Evolutionary conservation across 2,888 invertebrate genomes (phyloP), one percentile per base, ranked within the genome.

Genomic region (Patella pellucida): DNA sequence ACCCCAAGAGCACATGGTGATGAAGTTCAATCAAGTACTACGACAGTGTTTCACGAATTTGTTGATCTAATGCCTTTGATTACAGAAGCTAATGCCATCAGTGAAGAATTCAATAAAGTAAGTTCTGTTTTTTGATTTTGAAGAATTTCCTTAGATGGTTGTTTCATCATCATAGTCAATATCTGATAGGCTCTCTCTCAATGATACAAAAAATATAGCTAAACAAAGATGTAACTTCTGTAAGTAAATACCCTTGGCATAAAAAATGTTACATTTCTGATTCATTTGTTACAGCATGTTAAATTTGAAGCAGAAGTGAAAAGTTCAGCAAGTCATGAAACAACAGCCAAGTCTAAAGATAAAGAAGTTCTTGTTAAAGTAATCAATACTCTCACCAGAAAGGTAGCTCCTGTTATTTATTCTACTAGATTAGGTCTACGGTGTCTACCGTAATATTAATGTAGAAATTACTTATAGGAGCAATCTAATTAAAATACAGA

Each of bases 21-120:
- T 12, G 76, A 52, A 41, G 76, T 78, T 9, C 80, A 82, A 52
- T 69, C 73, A 52, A 79, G 62, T 68, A 77, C 78, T 52, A 76
- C 72, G 52, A 70, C 82, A 5, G 76, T 84, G 12, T 85, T 85
- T 56, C 85, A 87, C 74, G 85, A 86, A 3, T 86, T 83, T 78
- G 83, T 86, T 51, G 79, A 83, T 68, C 74, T 87, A 16, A 76
- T 85, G 76, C 85, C 87, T n/a, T 81, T 80, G 50, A 79, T 87
- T 62, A 78, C 83, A 50, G 87, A 87, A 73, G 87, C 85, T 3
- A 87, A 87, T 78, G 85, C 85, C 15, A 85, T 87, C 31, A 86
- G 87, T 78, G 84, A 85, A 15, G 87, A 87, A 76, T 68, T 87
- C 11, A 82, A 83, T 68, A 84, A 86, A 83, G 87, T 86, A 70